A percentile compares a stretch with the other conserved stretches of the same genome.
phyloP scores from a whole-genome alignment of 2,888 invertebrate genomes.

The Caenorhabditis parvicauda region DNA sequence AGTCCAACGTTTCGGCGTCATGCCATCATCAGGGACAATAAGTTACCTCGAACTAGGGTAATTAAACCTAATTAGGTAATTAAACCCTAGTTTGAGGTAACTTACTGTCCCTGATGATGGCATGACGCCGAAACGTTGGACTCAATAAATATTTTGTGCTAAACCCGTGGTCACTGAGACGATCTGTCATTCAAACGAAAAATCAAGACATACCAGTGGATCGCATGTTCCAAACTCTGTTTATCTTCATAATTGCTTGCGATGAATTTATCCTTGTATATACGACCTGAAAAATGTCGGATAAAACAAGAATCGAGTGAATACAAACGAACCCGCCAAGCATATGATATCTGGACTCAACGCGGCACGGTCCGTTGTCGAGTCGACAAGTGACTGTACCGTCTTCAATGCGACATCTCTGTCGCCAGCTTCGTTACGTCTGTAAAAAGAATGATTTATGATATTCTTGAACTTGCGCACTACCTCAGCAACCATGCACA shows the following conservation, averaged over 20 bases:
- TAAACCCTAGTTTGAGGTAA: too few relatives aligned
- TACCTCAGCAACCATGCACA: too few relatives aligned
- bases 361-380: conserved; percentile 39
- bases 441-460: conserved; percentile 61
- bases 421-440: conserved; percentile 89
- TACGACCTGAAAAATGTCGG: conserved; percentile 82
- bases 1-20: too few relatives aligned
- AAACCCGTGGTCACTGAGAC: not conserved
- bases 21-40: too few relatives aligned
- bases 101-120: too few relatives aligned
- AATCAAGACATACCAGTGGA: conserved; percentile 75
- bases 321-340: conserved; percentile 81
- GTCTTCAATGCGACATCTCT: conserved; percentile 87
- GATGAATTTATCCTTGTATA: conserved; percentile 80
- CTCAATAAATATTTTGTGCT: too few relatives aligned
- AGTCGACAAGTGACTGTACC: conserved; percentile 81
- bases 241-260: conserved; percentile 88
- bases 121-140: too few relatives aligned
- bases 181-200: not conserved
- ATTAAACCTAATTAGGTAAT: too few relatives aligned
- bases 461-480: not conserved
- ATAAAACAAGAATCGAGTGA: too few relatives aligned
- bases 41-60: too few relatives aligned
- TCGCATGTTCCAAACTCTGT: conserved; percentile 84
- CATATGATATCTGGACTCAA: conserved; percentile 89